A percentile compares a stretch with the other conserved stretches of the same genome.
Evolutionary conservation across 2,113 vertebrate genomes (phyloP).

Genomic region (Lates calcarifer): DNA sequence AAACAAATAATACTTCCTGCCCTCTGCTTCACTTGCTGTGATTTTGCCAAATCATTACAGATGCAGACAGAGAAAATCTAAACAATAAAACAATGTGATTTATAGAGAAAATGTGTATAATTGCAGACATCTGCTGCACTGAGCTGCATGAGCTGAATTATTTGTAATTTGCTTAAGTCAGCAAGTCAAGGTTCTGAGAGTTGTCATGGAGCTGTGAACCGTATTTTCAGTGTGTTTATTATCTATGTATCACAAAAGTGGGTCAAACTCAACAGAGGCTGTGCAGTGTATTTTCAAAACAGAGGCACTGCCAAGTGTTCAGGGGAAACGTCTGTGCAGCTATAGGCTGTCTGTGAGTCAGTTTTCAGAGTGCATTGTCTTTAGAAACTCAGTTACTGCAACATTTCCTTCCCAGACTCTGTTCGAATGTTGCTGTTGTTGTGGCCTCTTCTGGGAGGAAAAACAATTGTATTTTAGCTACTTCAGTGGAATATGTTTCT

Average conservation of each 20-base stretch:
- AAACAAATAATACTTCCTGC: conserved; percentile 20
- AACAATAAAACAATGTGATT: conserved; percentile 32
- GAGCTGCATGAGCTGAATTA: conserved; percentile 20
- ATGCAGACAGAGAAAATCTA: neutral
- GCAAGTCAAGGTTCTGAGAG: conserved; percentile 30
- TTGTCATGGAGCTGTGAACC: conserved; percentile 31
- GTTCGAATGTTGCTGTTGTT: conserved; percentile 16
- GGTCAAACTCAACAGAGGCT: conserved; percentile 57
- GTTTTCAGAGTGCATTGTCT: conserved; percentile 34
- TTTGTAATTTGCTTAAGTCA: conserved; percentile 48
- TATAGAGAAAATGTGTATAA: conserved; percentile 34
- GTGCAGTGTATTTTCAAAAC: conserved; percentile 55
- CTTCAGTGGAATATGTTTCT: neutral
- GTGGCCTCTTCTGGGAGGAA: neutral
- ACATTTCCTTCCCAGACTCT: conserved; percentile 31
- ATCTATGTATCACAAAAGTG: conserved; percentile 63
- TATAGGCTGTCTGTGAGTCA: conserved; percentile 10
- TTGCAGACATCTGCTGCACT: conserved; percentile 47
- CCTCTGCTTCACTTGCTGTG: conserved; percentile 13
- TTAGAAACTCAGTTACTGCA: conserved; percentile 8
- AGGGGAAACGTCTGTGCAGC: conserved; percentile 22
- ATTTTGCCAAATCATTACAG: conserved; percentile 23
- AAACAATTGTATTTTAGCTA: neutral
- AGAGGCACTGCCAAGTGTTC: conserved; percentile 35
- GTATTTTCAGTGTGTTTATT: conserved; percentile 56